These are phyloP conservation scores for Ceyx cyanopectus DNA, from an alignment of 2,113 vertebrate species.

Conservation along the genomic window DNA sequence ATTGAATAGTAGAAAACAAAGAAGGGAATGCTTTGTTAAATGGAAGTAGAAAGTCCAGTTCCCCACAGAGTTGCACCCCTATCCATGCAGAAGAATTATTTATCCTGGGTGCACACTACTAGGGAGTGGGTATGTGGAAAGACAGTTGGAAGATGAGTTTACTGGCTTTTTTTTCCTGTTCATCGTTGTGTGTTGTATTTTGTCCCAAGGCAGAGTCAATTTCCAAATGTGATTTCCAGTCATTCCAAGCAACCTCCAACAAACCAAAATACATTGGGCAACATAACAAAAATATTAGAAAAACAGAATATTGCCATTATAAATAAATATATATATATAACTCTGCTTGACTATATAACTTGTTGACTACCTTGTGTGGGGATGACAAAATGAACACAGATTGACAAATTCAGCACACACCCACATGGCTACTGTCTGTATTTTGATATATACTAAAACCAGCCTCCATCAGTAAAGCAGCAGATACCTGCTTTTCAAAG, in stretches of 20 bases:
- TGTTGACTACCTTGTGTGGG: neutral
- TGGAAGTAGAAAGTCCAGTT: neutral
- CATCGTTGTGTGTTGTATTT: neutral
- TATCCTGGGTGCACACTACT: neutral
- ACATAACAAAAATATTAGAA: neutral
- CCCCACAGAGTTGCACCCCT: fast-evolving
- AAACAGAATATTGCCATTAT: neutral
- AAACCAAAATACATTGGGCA: neutral
- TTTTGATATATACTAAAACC: neutral
- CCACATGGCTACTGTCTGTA: neutral
- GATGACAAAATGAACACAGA: neutral
- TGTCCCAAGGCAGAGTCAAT: neutral
- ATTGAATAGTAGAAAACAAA: neutral
- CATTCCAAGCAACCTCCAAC: neutral
- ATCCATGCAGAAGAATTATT: neutral
- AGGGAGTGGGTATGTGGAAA: neutral
- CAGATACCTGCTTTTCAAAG: neutral
- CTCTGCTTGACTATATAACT: no score
- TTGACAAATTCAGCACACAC: neutral
- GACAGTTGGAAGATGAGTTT: neutral
- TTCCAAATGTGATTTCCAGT: neutral
- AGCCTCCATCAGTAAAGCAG: neutral
- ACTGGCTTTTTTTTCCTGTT: neutral
- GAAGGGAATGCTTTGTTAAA: neutral
- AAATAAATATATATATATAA: neutral